Base-by-base conservation (phyloP, 92 coral and sea anemone genomes). In the Zoanthus sociatus region DNA sequence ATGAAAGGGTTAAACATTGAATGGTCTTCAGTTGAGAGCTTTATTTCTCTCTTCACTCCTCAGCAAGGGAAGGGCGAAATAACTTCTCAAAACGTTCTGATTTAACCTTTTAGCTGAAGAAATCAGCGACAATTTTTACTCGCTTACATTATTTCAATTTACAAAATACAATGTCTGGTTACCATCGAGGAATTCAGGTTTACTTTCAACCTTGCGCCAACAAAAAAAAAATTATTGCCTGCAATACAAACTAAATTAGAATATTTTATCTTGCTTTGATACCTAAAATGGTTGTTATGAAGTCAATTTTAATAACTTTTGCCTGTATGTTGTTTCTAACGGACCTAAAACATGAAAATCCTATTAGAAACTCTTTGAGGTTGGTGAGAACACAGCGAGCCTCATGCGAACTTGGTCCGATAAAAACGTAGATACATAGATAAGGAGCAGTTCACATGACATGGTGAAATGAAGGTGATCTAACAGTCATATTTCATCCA, bases 401-500 rank as follows among this genome's bases (percentile, higher is more conserved):
- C 67, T 44, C 13, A 66, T 13, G 45, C 63, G 73, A n/a, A 60
- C 56, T 5, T 64, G 46, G 26, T 18, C 73, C 60, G 75, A 81
- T 63, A 5, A 81, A 32, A 20, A 73, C 68, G 63, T 79, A 50
- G 84, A 79, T 63, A 16, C n/a, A 67, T 61, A 63, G 85, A 46
- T 66, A 64, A 68, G 82, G 53, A 48, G 37, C 4, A 26, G 31
- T 26, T 15, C 11, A 6, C 82, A 81, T n/a, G 75, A 14, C 45
- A 18, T 12, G 20, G 20, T 20, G 85, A 74, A 81, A 66, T 81
- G 46, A 81, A 81, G 85, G 75, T 81, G 85, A 74, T 81, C 75
- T 67, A 81, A 81, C 66, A 81, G 32, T 72, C 46, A 79, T 79
- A 81, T 81, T 66, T 81, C 63, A 81, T 66, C 55, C 15, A 1